Conservation (phyloP, 2,888 invertebrate species). For the Pseudococcus longispinus region DNA sequence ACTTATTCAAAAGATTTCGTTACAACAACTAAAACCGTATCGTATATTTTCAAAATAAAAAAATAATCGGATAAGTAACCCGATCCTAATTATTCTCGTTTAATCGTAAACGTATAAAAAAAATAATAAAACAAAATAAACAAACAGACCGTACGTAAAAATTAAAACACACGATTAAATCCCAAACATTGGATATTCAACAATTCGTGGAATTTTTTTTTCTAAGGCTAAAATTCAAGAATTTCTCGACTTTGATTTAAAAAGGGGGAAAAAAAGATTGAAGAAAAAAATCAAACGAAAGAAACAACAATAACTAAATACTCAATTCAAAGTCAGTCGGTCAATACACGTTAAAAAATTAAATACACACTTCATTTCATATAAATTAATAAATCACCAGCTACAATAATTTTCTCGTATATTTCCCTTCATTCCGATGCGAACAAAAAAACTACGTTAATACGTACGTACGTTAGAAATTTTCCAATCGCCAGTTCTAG, state of each 20-base stretch:
- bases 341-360: conserved; percentile 44
- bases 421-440: neutral
- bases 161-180: conserved; percentile 29
- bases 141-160: neutral
- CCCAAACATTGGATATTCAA: too few species aligned
- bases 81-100: neutral
- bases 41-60: neutral
- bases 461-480: neutral
- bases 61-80: neutral
- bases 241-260: neutral
- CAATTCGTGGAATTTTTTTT: neutral
- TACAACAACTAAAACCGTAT: too few species aligned
- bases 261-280: too few species aligned
- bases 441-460: neutral
- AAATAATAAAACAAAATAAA: neutral
- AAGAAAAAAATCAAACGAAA: conserved; percentile 4
- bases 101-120: neutral
- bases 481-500: neutral
- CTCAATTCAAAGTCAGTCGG: conserved; percentile 38
- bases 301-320: conserved; percentile 18
- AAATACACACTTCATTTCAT: neutral
- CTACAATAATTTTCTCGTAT: conserved; percentile 25
- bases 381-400: conserved; percentile 34
- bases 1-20: neutral
- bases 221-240: conserved; percentile 5